Evolutionary conservation across 2,888 invertebrate genomes (phyloP).

Genomic region (Ametastegia equiseti): DNA sequence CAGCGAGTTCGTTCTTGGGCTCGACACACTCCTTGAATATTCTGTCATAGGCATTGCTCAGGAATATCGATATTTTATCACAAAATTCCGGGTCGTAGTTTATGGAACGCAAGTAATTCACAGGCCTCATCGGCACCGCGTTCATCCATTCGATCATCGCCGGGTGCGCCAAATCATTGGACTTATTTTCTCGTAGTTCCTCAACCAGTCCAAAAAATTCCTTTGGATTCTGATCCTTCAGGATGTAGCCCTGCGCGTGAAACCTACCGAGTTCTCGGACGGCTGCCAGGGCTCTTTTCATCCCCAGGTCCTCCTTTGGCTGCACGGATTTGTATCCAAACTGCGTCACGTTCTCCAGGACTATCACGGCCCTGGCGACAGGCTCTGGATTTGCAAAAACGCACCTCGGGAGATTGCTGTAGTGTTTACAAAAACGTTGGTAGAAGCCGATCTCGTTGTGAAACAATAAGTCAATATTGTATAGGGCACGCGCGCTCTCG

Average conservation of each 20-base stretch:
- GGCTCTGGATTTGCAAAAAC: not conserved
- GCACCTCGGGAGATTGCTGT: constrained; percentile 10
- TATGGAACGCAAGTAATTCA: constrained; percentile 57
- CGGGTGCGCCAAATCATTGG: not conserved
- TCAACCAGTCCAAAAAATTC: constrained; percentile 59
- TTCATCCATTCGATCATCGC: constrained; percentile 45
- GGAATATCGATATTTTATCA: constrained; percentile 56
- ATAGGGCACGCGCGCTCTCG: constrained; percentile 31
- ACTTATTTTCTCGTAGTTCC: not conserved
- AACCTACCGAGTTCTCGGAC: constrained; percentile 65
- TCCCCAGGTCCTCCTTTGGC: constrained; percentile 51
- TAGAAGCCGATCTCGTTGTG: constrained; percentile 35
- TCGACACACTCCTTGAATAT: constrained; percentile 48
- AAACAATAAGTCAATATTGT: not conserved
- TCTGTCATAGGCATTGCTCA: constrained; percentile 54
- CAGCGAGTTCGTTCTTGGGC: constrained; percentile 66
- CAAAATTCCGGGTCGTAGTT: constrained; percentile 61
- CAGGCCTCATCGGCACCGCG: constrained; percentile 50
- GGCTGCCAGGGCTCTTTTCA: constrained; percentile 61
- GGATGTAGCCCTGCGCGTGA: constrained; percentile 64
- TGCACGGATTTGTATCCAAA: not conserved
- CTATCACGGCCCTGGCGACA: not conserved
- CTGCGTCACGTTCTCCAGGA: constrained; percentile 6
- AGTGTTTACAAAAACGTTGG: not conserved
- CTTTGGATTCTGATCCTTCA: constrained; percentile 59